These are phyloP conservation scores for Thripadectes ignobilis DNA, from an alignment of 2,797 vertebrate genomes.

Conservation along the genomic window DNA sequence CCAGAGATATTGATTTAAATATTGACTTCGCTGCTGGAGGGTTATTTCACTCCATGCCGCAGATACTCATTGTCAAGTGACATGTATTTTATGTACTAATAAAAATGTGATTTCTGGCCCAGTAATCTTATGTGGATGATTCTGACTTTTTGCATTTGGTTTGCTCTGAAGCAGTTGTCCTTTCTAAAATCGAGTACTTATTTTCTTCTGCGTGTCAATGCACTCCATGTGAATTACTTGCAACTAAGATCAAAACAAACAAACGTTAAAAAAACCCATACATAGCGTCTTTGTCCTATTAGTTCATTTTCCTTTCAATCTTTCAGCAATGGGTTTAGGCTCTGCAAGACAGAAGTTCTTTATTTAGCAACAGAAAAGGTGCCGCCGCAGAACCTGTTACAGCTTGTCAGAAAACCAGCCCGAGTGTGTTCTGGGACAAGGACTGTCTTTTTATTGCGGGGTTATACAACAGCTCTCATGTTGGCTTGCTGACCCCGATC, in stretches of 20 bases:
- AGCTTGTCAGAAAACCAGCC: constrained; percentile 56
- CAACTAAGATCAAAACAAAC: constrained; percentile 2
- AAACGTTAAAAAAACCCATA: fast-evolving
- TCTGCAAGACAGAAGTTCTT: constrained; percentile 58
- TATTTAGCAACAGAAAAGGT: constrained; percentile 67
- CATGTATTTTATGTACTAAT: constrained; percentile 56
- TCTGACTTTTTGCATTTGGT: neutral
- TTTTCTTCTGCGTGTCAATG: neutral
- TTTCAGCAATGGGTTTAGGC: constrained; percentile 55
- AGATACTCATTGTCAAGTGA: constrained; percentile 55
- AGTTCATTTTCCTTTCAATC: constrained; percentile 40
- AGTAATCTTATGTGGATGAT: neutral
- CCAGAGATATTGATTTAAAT: constrained; percentile 71
- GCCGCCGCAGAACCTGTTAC: constrained; percentile 52
- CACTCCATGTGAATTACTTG: neutral
- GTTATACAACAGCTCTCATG: constrained; percentile 12
- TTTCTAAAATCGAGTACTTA: neutral
- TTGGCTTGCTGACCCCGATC: constrained; percentile 21
- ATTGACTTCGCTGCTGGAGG: constrained; percentile 63
- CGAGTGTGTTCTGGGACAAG: constrained; percentile 46
- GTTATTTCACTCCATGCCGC: constrained; percentile 47
- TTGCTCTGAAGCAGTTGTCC: neutral
- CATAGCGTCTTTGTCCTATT: constrained; percentile 28
- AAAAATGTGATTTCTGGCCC: constrained; percentile 53
- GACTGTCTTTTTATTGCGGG: constrained; percentile 26